phyloP scores from a whole-genome alignment of 2,113 vertebrate species.

The Campylomormyrus tamandua region DNA sequence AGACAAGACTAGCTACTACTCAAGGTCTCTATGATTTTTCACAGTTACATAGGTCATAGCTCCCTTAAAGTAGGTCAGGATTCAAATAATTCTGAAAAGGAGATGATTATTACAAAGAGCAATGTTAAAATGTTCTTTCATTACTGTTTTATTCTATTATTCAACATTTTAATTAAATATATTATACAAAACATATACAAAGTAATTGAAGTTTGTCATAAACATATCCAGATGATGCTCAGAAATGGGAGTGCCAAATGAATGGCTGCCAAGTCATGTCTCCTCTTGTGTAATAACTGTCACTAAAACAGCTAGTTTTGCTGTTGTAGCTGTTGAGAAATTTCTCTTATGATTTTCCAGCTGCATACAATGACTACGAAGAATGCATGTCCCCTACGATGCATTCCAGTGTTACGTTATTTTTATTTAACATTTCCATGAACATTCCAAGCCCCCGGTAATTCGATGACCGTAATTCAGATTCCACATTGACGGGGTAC shows the following conservation, averaged over 20 bases:
- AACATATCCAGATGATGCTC: not conserved
- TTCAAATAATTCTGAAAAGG: not conserved
- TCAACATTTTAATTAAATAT: slow-evolving; percentile 23
- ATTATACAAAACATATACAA: slow-evolving; percentile 18
- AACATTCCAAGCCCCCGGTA: not conserved
- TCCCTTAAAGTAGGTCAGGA: not conserved
- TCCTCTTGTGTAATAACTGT: not conserved
- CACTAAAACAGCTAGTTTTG: not conserved
- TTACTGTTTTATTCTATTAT: slow-evolving; percentile 11
- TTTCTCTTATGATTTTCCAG: not conserved
- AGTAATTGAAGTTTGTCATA: not conserved
- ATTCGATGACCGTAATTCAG: not conserved
- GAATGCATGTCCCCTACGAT: not conserved
- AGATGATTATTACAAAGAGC: not conserved
- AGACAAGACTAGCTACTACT: not conserved
- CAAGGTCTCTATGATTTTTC: not conserved
- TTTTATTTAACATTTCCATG: not conserved
- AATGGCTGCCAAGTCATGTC: too few species aligned
- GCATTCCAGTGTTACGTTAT: not conserved
- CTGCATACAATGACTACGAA: not conserved
- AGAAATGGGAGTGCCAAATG: not conserved
- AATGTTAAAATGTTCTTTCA: not conserved
- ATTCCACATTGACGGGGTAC: not conserved
- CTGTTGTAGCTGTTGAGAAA: not conserved
- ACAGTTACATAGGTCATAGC: not conserved